Evolutionary conservation across 2,888 invertebrate species (phyloP).

Genomic region (Beris chalybata): DNA sequence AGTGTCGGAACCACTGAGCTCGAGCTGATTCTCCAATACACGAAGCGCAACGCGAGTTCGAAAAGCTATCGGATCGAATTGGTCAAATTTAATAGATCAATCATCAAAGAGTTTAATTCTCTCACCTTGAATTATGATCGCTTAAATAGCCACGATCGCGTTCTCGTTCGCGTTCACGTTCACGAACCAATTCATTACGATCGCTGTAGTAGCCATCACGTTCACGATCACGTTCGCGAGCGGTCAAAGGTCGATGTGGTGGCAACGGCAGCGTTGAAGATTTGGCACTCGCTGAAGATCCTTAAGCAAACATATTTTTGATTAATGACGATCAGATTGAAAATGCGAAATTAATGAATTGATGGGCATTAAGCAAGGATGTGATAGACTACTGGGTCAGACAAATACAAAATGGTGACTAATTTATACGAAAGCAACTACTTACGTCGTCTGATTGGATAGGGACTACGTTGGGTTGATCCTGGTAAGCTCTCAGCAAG

Average conservation of each 20-base stretch:
- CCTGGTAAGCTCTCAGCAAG: slow-evolving; percentile 85
- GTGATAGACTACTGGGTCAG: no score
- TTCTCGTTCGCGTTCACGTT: slow-evolving; percentile 72
- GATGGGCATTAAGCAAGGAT: no score
- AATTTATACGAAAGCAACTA: slow-evolving; percentile 48
- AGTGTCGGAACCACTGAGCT: slow-evolving; percentile 88
- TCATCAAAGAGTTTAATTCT: background rate
- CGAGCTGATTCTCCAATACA: slow-evolving; percentile 89
- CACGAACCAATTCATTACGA: slow-evolving; percentile 79
- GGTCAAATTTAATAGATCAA: background rate
- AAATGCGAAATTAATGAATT: no score
- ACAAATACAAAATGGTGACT: no score
- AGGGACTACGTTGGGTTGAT: slow-evolving; percentile 83
- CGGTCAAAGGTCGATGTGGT: slow-evolving; percentile 66
- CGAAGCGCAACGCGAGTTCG: slow-evolving; percentile 75
- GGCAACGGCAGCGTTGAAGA: slow-evolving; percentile 82
- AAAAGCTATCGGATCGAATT: slow-evolving; percentile 53
- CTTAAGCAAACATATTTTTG: slow-evolving; percentile 46
- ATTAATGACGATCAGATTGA: no score
- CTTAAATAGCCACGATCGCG: slow-evolving; percentile 74
- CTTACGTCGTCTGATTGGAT: slow-evolving; percentile 83
- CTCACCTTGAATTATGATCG: slow-evolving; percentile 74
- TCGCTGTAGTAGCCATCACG: slow-evolving; percentile 88
- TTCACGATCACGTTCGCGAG: slow-evolving; percentile 65
- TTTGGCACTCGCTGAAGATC: slow-evolving; percentile 73